Evolutionary conservation across 2,797 vertebrate genomes (phyloP), one percentile per base, ranked within the genome.

Genomic region (Columba guinea): DNA sequence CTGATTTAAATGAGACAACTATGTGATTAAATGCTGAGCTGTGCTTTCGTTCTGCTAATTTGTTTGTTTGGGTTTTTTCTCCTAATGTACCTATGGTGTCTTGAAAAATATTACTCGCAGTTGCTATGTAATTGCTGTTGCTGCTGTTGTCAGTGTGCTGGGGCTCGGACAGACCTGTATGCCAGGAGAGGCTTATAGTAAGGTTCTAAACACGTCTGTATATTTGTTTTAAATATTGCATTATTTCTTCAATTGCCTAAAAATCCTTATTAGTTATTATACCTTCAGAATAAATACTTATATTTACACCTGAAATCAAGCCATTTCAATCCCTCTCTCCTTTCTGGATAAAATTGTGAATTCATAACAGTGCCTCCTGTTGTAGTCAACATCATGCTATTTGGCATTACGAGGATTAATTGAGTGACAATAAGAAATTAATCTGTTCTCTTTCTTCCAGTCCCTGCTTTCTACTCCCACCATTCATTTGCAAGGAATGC

Each of bases 1-100:
- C 71, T 82, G 71, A 95, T 94, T 94, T 91, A 90, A 96, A 87
- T 80, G 87, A 95, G 86, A 87, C 64, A 93, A 56, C 88, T 51
- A 32, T 0, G 8, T 78, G 88, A 97, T 95, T 91, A 94, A 90
- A 60, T 76, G 56, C 74, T 90, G 55, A 48, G 62, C 73, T 91
- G 59, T 76, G 74, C 71, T 94, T 94, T 74, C 53, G 73, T 81
- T 95, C 90, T 80, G 41, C 67, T 93, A 81, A 94, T 94, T 88
- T 92, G 68, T 95, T 94, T 96, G 46, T 78, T 94, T 82, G 67
- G 19, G 2, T 1, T 39, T 87, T 81, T 68, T 22, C 56, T 89
- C n/a, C 67, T 93, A 79, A 64, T 87, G 64, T 64, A 80, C 59
- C 63, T 63, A 53, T 0, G 0, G 51, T 30, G 23, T 60, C 78